Evolutionary conservation across 2,888 invertebrate genomes (phyloP), one percentile per base, ranked within the genome.

Genomic region (Stratiomys singularior): DNA sequence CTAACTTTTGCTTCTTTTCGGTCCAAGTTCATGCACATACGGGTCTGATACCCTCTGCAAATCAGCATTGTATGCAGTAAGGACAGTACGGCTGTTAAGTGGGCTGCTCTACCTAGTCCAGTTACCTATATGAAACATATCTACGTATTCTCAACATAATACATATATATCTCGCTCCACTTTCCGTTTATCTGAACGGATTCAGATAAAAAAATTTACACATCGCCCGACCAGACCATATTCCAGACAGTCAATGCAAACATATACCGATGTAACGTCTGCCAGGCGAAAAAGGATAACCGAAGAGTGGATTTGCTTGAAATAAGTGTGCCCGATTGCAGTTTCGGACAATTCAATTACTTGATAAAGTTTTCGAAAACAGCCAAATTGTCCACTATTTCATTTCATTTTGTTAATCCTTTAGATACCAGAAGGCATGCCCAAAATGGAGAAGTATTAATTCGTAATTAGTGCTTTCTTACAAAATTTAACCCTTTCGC

Each of bases 151-250:
- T 37, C 3, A 37, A 9, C 9, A 5, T 9, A 5, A 37, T 3
- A 9, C 37, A 37, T 37, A 37, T 67, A 58, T 23, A 67, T 58
- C 76, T 66, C 77, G 64, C 58, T 76, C 76, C 71, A 78, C 66
- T 69, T 78, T 79, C 58, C 44, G 74, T 44, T 72, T 60, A 77
- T 74, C 63, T 56, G 58, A 77, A 77, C 77, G 79, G 77, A 79
- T 79, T 74, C 67, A 71, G 76, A 79, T 72, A 77, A 78, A 76
- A 78, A 77, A 77, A 72, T 63, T 64, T 66, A 58, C 27, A 37
- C 58, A 9, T 44, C 30, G 18, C 37, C 23, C 18, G 37, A 37
- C 60, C 30, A 58, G 74, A 30, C 60, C 74, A 15, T 30, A 7
- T n/a, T 9, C 74, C 58, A 74, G 74, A 74, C 74, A 74, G 30